phyloP scores from a whole-genome alignment of 2,888 invertebrate species.

The Girardia tigrina region DNA sequence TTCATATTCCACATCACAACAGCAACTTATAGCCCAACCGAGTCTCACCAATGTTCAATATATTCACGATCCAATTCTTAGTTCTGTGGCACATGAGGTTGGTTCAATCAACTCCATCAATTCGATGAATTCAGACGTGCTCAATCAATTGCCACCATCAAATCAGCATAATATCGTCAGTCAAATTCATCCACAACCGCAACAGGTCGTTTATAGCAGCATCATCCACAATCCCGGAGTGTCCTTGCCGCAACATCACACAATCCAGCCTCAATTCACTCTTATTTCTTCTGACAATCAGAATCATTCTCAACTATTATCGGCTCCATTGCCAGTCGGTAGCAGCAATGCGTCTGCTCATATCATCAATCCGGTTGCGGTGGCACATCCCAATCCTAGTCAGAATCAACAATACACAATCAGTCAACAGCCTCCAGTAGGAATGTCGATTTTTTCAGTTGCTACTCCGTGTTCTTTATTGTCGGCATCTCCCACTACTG shows the following conservation, averaged over 20 bases:
- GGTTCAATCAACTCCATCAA: constrained; percentile 1
- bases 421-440: neutral
- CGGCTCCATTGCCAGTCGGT: neutral
- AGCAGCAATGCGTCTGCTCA: neutral
- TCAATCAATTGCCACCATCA: neutral
- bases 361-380: neutral
- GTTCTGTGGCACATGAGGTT: neutral
- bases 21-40: constrained; percentile 4
- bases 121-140: neutral
- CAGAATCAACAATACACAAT: constrained; percentile 8
- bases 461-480: neutral
- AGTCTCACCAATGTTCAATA: constrained; percentile 5
- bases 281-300: neutral
- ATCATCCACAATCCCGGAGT: neutral
- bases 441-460: neutral
- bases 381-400: constrained; percentile 2
- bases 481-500: neutral
- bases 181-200: neutral
- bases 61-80: constrained; percentile 11
- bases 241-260: neutral
- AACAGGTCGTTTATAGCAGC: neutral
- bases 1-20: neutral
- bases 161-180: constrained; percentile 5
- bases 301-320: neutral
- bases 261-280: neutral